Evolutionary conservation across 2,888 invertebrate species (phyloP).

Genomic region (Agrochola circellaris): DNA sequence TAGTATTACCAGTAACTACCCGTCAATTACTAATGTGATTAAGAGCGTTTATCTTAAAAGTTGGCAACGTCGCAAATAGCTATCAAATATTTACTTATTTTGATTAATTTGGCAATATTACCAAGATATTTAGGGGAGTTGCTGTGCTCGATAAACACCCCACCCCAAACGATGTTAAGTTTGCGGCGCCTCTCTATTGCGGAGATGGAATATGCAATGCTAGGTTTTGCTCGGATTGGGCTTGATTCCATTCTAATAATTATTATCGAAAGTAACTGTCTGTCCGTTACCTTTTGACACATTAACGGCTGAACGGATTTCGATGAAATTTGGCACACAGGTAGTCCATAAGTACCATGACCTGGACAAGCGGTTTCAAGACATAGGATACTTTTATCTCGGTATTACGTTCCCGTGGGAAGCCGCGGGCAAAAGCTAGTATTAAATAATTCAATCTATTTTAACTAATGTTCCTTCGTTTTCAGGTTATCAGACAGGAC

Average conservation of each 20-base stretch:
- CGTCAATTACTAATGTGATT: neutral
- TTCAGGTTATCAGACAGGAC: slow-evolving; percentile 62
- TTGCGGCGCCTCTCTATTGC: no score
- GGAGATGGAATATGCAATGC: no score
- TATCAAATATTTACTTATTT: no score
- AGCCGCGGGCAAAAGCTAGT: neutral
- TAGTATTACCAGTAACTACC: slow-evolving; percentile 12
- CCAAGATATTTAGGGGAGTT: no score
- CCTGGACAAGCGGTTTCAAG: neutral
- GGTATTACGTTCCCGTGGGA: neutral
- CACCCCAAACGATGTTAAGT: no score
- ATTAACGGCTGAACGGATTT: neutral
- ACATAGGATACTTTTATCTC: neutral
- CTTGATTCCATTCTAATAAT: no score
- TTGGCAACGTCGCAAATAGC: no score
- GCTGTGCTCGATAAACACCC: no score
- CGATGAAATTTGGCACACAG: neutral
- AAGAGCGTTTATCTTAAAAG: no score
- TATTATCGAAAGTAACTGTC: neutral
- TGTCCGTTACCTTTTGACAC: neutral
- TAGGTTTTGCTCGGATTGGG: no score
- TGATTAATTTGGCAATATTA: no score
- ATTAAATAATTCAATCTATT: slow-evolving; percentile 12
- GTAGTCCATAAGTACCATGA: no score
- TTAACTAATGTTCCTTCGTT: slow-evolving; percentile 11